phyloP scores from a whole-genome alignment of 1,140 invertebrate genomes.

The Drosophila rhopaloa region DNA sequence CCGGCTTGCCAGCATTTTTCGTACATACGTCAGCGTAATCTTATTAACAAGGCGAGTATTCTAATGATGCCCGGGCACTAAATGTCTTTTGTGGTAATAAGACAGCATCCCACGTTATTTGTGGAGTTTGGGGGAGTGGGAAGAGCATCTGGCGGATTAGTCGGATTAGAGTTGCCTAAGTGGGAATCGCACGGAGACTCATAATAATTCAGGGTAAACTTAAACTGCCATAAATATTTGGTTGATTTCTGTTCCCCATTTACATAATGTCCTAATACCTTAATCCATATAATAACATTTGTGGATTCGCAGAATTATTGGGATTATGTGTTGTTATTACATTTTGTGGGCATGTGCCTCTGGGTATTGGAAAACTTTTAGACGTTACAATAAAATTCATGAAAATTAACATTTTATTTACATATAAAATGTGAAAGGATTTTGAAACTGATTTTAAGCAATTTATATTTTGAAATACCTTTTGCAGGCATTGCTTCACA shows the following conservation, averaged over 20 bases:
- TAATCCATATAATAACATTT: conserved; percentile 4
- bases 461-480: too few relatives aligned
- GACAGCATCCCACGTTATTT: conserved; percentile 11
- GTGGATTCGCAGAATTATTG: not conserved
- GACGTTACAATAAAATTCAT: too few relatives aligned
- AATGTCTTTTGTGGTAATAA: conserved; percentile 12
- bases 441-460: too few relatives aligned
- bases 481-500: too few relatives aligned
- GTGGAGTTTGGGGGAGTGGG: not conserved
- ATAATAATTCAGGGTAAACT: conserved; percentile 1
- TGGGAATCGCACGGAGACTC: not conserved
- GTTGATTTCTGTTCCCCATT: not conserved
- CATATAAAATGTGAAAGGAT: too few relatives aligned
- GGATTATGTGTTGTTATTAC: not conserved
- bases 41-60: conserved; percentile 43
- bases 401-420: too few relatives aligned
- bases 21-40: conserved; percentile 38
- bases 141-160: conserved; percentile 21
- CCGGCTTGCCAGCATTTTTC: not conserved
- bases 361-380: not conserved
- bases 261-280: not conserved
- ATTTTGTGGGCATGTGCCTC: not conserved
- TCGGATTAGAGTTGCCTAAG: conserved; percentile 15
- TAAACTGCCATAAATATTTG: conserved; percentile 24
- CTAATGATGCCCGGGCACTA: conserved; percentile 33